phyloP scores from a whole-genome alignment of 37 sponge, comb jelly and placozoan genomes.

The Agelas oroides region DNA sequence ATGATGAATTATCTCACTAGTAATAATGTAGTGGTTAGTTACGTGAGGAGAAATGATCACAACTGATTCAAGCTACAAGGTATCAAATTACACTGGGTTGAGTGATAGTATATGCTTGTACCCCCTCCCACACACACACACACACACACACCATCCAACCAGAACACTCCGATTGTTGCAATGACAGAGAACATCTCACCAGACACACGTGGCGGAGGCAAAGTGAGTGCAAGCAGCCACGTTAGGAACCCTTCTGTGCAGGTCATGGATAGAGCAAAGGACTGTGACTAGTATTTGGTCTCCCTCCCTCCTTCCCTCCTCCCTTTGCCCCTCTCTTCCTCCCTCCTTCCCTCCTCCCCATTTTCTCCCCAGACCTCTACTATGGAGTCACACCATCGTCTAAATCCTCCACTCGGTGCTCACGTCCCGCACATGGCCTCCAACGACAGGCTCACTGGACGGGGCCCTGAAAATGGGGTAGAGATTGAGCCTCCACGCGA shows the following conservation, averaged over 20 bases:
- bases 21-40: no score
- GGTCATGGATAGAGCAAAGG: no score
- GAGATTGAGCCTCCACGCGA: not conserved
- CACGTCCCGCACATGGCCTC: not conserved
- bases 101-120: no score
- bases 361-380: not conserved
- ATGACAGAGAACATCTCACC: slow-evolving; percentile 38
- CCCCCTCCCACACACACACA: no score
- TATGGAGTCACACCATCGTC: not conserved
- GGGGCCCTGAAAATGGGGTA: slow-evolving; percentile 21
- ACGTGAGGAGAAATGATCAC: no score
- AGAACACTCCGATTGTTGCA: slow-evolving; percentile 49
- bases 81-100: no score
- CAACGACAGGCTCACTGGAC: not conserved
- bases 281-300: no score
- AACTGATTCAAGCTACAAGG: no score
- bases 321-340: not conserved
- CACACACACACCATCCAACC: not conserved
- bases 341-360: slow-evolving; percentile 9
- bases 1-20: no score
- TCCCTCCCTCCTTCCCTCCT: no score
- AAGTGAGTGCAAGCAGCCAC: not conserved
- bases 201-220: not conserved
- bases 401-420: not conserved
- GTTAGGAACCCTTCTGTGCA: no score